Evolutionary conservation across 92 coral and sea anemone species (phyloP).

Genomic region (Phymanthus crucifer): DNA sequence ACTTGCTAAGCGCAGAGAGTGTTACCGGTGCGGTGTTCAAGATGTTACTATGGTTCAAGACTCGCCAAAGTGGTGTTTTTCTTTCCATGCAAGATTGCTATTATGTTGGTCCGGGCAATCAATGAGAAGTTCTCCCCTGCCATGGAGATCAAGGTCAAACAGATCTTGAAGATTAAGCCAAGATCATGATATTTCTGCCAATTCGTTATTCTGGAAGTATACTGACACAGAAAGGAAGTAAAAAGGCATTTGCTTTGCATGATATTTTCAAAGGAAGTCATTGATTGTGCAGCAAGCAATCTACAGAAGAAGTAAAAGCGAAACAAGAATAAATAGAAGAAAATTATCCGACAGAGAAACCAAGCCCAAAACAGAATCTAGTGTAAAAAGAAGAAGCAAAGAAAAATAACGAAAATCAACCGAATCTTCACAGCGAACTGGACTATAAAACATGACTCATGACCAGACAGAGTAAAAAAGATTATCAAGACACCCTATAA

Average conservation of each 20-base stretch:
- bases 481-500: background rate
- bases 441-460: background rate
- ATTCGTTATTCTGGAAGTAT: background rate
- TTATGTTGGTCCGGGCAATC: constrained; percentile 11
- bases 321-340: too few relatives aligned
- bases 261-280: too few relatives aligned
- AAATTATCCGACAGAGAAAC: too few relatives aligned
- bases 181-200: background rate
- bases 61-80: background rate
- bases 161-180: constrained; percentile 4
- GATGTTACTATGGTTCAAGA: background rate
- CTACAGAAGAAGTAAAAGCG: too few relatives aligned
- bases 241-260: background rate
- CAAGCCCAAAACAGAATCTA: too few relatives aligned
- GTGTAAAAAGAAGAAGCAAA: too few relatives aligned
- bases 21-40: background rate
- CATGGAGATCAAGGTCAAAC: constrained; percentile 2
- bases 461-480: background rate
- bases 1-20: background rate
- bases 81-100: constrained; percentile 16
- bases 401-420: background rate
- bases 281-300: too few relatives aligned
- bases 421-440: background rate
- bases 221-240: background rate
- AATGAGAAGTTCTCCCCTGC: constrained; percentile 9